These are phyloP conservation scores for Taeniopygia guttata DNA, from an alignment of 2,797 vertebrate species.

Conservation along the genomic window DNA sequence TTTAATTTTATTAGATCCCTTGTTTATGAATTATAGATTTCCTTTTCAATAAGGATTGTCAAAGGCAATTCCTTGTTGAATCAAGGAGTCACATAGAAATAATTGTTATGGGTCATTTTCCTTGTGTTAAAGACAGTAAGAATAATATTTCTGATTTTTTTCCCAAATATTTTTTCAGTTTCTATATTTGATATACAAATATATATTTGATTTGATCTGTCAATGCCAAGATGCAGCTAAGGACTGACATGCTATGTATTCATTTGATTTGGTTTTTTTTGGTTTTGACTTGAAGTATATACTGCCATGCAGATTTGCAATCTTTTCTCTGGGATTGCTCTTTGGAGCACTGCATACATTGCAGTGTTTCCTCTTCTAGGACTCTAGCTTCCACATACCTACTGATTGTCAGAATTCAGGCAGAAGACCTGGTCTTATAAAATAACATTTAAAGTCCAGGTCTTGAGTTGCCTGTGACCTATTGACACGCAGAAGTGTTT, in stretches of 20 bases:
- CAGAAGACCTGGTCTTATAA: neutral
- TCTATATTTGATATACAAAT: neutral
- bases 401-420: neutral
- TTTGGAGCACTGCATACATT: neutral
- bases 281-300: neutral
- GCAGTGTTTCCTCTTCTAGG: neutral
- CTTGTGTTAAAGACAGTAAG: neutral
- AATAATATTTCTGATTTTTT: neutral
- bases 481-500: neutral
- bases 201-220: neutral
- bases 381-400: neutral
- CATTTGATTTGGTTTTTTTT: neutral
- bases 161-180: neutral
- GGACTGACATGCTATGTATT: neutral
- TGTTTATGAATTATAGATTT: neutral
- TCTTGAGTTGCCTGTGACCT: neutral
- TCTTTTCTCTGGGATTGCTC: neutral
- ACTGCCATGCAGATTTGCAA: neutral
- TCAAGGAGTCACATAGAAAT: neutral
- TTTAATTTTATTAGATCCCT: neutral
- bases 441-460: neutral
- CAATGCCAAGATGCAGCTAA: neutral
- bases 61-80: neutral
- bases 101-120: neutral
- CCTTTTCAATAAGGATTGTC: neutral